Evolutionary conservation across 2,888 invertebrate genomes (phyloP), one percentile per base, ranked within the genome.

Genomic region (Augochlorella aurata): DNA sequence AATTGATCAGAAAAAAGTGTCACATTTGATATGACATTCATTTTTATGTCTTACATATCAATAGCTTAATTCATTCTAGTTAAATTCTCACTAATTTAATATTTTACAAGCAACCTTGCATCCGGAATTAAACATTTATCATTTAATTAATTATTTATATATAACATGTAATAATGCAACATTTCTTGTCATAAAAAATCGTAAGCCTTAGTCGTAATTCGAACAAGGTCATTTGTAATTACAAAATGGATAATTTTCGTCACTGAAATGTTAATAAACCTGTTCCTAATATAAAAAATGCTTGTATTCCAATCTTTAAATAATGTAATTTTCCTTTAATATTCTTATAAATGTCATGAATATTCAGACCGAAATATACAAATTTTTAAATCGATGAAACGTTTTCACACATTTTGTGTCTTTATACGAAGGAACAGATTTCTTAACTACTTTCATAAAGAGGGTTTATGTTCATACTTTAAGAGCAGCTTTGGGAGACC

Each of bases 401-500:
- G 82, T 85, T 76, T 74, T 81, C 44, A 24, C 54, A 29, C 38
- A 63, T 38, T 47, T 38, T 45, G 2, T 21, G 14, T n/a, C 54
- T 79, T 74, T 66, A 63, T 71, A 50, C 21, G 24, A 72, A 84
- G 85, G 88, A 90, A 90, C 89, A 87, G 90, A 89, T 87, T 90
- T 89, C 75, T 87, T 87, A 88, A 87, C 85, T 74, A 83, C 52
- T 85, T 84, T 79, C 75, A 38, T 76, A 72, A 68, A 76, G 74
- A 81, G 81, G 79, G 71, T 74, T 74, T 72, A 58, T 88, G 63
- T 88, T 92, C 90, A 93, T 83, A 93, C 93, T 90, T 93, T 93
- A 77, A 93, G 91, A 76, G 92, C 89, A 80, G 93, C 90, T 90
- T 92, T 93, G 18, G 92, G 91, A 71, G 93, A 92, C 93, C 92